Conservation (phyloP, 2,113 vertebrate genomes). For the Equus quagga region DNA sequence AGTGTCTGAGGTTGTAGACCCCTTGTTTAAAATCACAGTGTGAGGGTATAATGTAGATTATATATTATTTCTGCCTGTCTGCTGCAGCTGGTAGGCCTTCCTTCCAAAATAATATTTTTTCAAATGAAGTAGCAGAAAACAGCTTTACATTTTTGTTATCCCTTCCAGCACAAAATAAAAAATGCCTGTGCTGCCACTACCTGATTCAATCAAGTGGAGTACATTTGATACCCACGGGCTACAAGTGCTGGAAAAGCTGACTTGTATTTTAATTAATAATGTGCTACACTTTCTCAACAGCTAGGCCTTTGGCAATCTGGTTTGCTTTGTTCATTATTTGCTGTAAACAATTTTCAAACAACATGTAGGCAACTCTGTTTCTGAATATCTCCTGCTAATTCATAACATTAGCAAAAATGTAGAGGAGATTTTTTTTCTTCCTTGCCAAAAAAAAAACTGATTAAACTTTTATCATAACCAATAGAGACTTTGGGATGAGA, state of each 20-base stretch:
- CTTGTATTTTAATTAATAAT: slow-evolving; percentile 99
- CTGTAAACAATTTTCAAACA: slow-evolving; percentile 95
- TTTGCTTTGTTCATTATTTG: slow-evolving; percentile 92
- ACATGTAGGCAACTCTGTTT: slow-evolving; percentile 87
- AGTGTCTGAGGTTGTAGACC: slow-evolving; percentile 79
- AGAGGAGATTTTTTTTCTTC: slow-evolving; percentile 56
- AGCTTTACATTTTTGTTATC: slow-evolving; percentile 93
- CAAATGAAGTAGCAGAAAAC: slow-evolving; percentile 91
- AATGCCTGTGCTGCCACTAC: slow-evolving; percentile 94
- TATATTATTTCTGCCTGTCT: slow-evolving; percentile 73
- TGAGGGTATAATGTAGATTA: slow-evolving; percentile 38
- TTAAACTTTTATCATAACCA: slow-evolving; percentile 64
- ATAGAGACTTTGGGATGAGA: background rate
- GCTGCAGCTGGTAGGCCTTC: slow-evolving; percentile 84
- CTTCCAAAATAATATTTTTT: slow-evolving; percentile 89
- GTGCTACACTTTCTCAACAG: slow-evolving; percentile 93
- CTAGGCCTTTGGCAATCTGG: slow-evolving; percentile 92
- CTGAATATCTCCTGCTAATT: slow-evolving; percentile 87
- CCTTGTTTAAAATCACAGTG: slow-evolving; percentile 32
- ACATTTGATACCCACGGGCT: slow-evolving; percentile 97
- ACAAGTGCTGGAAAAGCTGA: slow-evolving; percentile 89
- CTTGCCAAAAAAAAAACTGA: background rate
- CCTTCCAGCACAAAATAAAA: slow-evolving; percentile 95
- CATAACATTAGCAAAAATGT: slow-evolving; percentile 80
- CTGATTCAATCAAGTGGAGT: slow-evolving; percentile 99